Percentiles rank a stretch among this genome's conserved stretches.
phyloP scores from a whole-genome alignment of 2,113 vertebrate genomes.

The Nothocercus julius region DNA sequence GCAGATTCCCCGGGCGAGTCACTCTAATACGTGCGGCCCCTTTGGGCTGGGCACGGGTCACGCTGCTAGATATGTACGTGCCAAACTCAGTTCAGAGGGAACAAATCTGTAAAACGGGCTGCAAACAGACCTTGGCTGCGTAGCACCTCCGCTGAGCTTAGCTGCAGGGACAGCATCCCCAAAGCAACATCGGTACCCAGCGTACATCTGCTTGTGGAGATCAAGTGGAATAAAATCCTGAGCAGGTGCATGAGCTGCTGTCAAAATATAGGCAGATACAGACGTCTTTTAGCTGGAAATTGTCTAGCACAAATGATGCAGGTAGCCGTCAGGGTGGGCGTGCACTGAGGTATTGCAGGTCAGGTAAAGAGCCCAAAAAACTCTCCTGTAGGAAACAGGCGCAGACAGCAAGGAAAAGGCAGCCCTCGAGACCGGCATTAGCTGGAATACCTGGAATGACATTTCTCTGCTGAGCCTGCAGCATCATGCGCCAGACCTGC shows the following conservation, averaged over 20 bases:
- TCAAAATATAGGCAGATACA: background rate
- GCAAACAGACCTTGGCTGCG: no score
- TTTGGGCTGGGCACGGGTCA: no score
- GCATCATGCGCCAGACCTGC: background rate
- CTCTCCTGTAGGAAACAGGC: background rate
- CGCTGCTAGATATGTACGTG: no score
- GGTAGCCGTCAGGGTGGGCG: no score
- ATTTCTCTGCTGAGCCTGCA: background rate
- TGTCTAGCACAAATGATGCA: background rate
- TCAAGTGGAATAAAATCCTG: no score
- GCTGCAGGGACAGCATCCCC: background rate
- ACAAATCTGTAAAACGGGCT: background rate
- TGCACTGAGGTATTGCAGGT: background rate
- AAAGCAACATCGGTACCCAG: background rate
- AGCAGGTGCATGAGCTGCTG: background rate
- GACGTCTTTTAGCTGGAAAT: background rate
- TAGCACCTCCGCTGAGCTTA: background rate
- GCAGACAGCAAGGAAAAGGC: background rate
- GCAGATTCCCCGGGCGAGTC: background rate
- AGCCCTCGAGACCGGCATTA: background rate
- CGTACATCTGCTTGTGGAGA: background rate
- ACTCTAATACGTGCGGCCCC: rapidly evolving
- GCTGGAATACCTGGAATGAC: background rate
- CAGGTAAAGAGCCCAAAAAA: background rate
- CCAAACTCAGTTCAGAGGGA: background rate